Percentiles rank a stretch among this genome's conserved stretches.
Evolutionary conservation across 2,888 invertebrate species (phyloP).

Genomic region (Oscheius sp.): DNA sequence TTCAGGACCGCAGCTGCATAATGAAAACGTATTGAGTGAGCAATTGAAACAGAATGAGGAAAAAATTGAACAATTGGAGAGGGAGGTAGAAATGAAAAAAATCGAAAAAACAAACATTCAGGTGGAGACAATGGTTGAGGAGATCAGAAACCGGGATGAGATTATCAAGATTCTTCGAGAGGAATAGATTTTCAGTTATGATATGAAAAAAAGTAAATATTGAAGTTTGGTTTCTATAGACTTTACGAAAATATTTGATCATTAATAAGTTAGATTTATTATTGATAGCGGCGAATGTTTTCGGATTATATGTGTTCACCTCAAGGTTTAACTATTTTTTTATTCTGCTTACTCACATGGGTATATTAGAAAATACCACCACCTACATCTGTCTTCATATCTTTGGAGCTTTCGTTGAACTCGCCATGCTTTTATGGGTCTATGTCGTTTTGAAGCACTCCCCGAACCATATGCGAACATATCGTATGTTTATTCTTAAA

Average conservation of each 20-base stretch:
- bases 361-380: too few species aligned
- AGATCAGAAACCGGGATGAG: slow-evolving; percentile 35
- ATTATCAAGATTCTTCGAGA: slow-evolving; percentile 41
- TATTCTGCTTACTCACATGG: too few species aligned
- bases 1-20: neutral
- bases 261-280: too few species aligned
- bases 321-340: too few species aligned
- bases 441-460: neutral
- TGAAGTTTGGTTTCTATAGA: too few species aligned
- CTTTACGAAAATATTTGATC: too few species aligned
- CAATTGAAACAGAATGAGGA: neutral
- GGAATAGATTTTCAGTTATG: too few species aligned
- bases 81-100: neutral
- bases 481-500: neutral
- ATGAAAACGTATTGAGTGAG: neutral
- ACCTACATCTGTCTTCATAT: too few species aligned
- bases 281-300: too few species aligned
- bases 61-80: neutral
- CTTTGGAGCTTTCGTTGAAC: neutral
- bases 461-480: neutral
- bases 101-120: neutral
- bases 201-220: too few species aligned
- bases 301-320: too few species aligned
- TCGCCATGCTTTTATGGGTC: neutral
- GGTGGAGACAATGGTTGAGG: slow-evolving; percentile 27